A percentile compares a stretch with the other conserved stretches of the same genome.
Conservation (phyloP, 2,797 vertebrate species). For the Galagoides demidoff region DNA sequence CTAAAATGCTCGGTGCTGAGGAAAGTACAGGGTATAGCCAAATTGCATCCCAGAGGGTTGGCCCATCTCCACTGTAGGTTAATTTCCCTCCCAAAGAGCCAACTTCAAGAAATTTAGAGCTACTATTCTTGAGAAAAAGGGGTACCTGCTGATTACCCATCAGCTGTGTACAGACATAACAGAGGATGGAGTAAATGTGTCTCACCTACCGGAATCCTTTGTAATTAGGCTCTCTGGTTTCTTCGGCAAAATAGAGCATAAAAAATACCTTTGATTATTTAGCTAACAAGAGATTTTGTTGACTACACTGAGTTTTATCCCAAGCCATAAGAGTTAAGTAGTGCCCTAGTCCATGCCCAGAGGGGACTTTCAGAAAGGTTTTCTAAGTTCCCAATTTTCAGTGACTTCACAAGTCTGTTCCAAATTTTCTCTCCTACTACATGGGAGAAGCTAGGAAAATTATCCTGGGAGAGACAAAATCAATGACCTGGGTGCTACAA, state of each 20-base stretch:
- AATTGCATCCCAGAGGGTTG: background rate
- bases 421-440: background rate
- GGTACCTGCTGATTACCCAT: background rate
- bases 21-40: background rate
- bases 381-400: background rate
- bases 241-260: background rate
- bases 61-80: background rate
- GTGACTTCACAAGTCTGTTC: background rate
- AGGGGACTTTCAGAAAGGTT: background rate
- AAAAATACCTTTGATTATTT: background rate
- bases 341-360: background rate
- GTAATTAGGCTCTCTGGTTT: background rate
- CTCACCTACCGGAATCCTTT: background rate
- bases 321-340: background rate
- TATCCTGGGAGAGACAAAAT: conserved; percentile 14
- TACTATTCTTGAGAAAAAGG: background rate
- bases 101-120: background rate
- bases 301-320: background rate
- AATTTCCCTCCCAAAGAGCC: background rate
- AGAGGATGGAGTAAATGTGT: background rate
- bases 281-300: background rate
- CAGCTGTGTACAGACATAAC: background rate
- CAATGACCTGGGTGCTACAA: background rate
- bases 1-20: conserved; percentile 3
- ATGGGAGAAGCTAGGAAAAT: background rate